Evolutionary conservation across 2,797 vertebrate genomes (phyloP).

Genomic region (Danio albolineatus): DNA sequence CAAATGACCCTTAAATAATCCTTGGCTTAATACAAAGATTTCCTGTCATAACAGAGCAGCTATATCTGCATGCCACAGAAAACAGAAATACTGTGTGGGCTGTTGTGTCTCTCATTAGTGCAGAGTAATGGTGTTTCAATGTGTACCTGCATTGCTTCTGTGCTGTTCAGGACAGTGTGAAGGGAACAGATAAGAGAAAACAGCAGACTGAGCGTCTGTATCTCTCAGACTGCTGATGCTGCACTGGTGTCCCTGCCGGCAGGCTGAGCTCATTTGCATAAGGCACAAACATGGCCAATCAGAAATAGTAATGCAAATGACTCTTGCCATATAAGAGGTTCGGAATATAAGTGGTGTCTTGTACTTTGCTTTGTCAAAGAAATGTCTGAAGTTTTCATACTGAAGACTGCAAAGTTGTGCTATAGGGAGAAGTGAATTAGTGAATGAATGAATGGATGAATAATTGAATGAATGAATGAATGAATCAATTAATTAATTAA

Average conservation of each 20-base stretch:
- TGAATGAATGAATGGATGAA: too few relatives aligned
- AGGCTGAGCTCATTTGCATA: conserved; percentile 43
- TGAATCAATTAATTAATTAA: too few relatives aligned
- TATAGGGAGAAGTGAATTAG: too few relatives aligned
- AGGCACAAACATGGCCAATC: conserved; percentile 27
- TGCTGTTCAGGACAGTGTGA: conserved; percentile 22
- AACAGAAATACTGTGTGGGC: conserved; percentile 2
- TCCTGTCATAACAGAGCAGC: conserved; percentile 1
- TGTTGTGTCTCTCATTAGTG: conserved; percentile 15
- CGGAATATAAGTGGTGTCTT: too few relatives aligned
- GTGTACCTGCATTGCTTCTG: conserved; percentile 25
- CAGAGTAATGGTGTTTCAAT: conserved; percentile 30
- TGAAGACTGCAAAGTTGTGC: too few relatives aligned
- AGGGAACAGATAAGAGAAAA: conserved; percentile 46
- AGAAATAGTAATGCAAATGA: neutral
- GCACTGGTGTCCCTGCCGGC: neutral
- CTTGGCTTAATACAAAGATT: neutral
- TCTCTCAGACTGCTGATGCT: conserved; percentile 49
- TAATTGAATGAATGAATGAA: too few relatives aligned
- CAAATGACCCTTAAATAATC: neutral
- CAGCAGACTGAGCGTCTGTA: conserved; percentile 18
- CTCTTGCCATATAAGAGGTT: too few relatives aligned
- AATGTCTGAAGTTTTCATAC: too few relatives aligned
- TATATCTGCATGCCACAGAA: neutral
- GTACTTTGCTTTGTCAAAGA: too few relatives aligned